Conservation (phyloP, 2,888 invertebrate species). For the Aphelenchoides bicaudatus region DNA sequence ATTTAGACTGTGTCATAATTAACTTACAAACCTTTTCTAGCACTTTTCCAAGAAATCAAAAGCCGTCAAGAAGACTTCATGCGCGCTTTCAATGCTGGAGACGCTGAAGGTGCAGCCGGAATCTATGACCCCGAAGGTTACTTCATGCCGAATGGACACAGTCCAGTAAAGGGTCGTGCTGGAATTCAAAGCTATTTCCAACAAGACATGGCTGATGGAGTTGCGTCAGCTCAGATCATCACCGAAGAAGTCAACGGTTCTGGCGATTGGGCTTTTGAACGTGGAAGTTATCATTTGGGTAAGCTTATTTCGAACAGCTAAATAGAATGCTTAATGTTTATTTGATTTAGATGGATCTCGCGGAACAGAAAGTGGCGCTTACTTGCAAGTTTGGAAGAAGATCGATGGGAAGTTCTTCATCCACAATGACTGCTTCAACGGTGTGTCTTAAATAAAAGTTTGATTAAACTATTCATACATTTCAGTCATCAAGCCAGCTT, state of each 20-base stretch:
- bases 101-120: slow-evolving; percentile 43
- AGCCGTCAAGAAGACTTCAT: slow-evolving; percentile 58
- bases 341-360: slow-evolving; percentile 59
- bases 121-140: slow-evolving; percentile 59
- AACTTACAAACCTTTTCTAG: slow-evolving; percentile 40
- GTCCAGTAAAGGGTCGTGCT: slow-evolving; percentile 55
- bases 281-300: slow-evolving; percentile 59
- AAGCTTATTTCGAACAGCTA: too few relatives aligned
- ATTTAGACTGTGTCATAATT: not conserved
- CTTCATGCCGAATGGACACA: slow-evolving; percentile 60
- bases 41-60: slow-evolving; percentile 60
- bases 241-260: slow-evolving; percentile 61
- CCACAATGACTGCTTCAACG: slow-evolving; percentile 61
- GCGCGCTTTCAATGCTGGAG: slow-evolving; percentile 58
- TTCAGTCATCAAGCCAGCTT: too few relatives aligned
- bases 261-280: slow-evolving; percentile 61
- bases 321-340: too few relatives aligned
- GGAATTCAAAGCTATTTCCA: slow-evolving; percentile 60
- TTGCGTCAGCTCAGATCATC: slow-evolving; percentile 55
- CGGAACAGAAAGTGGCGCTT: slow-evolving; percentile 59
- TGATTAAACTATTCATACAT: too few relatives aligned
- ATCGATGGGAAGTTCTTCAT: slow-evolving; percentile 59
- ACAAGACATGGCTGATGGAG: slow-evolving; percentile 60
- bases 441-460: too few relatives aligned
- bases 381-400: slow-evolving; percentile 57